Percentiles rank a stretch among this genome's conserved stretches.
Conservation (phyloP, 2,888 invertebrate species). For the Lepidocyrtoides sp. region DNA sequence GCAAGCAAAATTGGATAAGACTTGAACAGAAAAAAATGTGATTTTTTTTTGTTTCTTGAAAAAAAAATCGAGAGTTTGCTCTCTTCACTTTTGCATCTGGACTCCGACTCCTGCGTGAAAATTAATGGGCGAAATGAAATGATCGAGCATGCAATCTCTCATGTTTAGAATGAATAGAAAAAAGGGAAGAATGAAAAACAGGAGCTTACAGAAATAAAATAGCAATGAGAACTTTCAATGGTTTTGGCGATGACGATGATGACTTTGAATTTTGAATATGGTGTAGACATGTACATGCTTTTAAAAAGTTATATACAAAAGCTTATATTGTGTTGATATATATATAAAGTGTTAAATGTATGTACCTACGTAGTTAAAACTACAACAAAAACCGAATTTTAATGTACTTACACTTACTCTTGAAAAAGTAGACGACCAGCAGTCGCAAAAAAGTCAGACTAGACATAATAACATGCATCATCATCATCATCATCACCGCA, state of each 20-base stretch:
- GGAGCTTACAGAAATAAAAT: background rate
- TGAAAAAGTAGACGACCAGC: constrained; percentile 57
- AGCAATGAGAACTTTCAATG: constrained; percentile 26
- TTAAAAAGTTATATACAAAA: background rate
- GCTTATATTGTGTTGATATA: background rate
- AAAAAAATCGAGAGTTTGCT: constrained; percentile 14
- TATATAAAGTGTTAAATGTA: background rate
- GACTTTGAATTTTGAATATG: constrained; percentile 48
- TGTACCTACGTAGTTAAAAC: background rate
- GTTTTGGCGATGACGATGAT: constrained; percentile 9
- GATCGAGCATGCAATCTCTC: constrained; percentile 53
- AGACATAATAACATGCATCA: constrained; percentile 64
- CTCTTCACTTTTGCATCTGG: background rate
- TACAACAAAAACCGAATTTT: constrained; percentile 28
- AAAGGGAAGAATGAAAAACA: background rate
- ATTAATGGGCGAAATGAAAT: constrained; percentile 35
- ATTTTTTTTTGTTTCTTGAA: background rate
- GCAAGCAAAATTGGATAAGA: constrained; percentile 40
- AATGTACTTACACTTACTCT: constrained; percentile 43
- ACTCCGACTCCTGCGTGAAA: constrained; percentile 36
- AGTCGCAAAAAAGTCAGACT: constrained; percentile 55
- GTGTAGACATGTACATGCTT: background rate
- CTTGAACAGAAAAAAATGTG: constrained; percentile 27
- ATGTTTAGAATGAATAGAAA: constrained; percentile 49
- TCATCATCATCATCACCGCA: constrained; percentile 27